Evolutionary conservation across 2,113 vertebrate genomes (phyloP).

Genomic region (Castor canadensis): DNA sequence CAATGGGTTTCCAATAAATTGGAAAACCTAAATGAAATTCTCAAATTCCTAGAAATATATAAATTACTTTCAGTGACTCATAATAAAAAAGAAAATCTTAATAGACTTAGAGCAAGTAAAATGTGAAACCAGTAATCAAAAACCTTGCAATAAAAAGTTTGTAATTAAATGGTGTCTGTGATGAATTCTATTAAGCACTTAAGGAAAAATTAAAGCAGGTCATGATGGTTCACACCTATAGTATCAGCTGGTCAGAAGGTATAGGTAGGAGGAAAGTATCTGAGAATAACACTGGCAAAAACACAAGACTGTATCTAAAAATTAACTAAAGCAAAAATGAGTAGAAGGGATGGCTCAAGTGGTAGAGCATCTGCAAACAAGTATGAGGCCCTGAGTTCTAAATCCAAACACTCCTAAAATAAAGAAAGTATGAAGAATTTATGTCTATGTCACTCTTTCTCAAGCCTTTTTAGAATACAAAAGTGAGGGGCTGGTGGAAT

Average conservation of each 20-base stretch:
- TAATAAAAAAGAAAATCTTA: background rate
- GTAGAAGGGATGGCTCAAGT: too few species aligned
- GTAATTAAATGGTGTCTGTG: background rate
- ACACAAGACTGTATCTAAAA: too few species aligned
- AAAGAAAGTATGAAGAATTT: too few species aligned
- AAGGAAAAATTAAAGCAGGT: background rate
- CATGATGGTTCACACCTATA: too few species aligned
- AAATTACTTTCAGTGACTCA: background rate
- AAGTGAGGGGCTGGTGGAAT: too few species aligned
- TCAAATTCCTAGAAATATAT: background rate
- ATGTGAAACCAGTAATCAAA: background rate
- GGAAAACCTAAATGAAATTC: too few species aligned
- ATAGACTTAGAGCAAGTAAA: background rate
- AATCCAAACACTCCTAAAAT: background rate
- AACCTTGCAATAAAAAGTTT: background rate
- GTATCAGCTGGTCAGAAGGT: too few species aligned
- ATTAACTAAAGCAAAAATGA: too few species aligned
- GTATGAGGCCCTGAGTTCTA: too few species aligned
- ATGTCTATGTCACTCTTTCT: background rate
- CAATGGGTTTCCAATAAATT: background rate
- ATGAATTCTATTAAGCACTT: background rate
- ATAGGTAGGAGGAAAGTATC: too few species aligned
- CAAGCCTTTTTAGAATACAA: background rate
- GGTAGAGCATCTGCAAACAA: too few species aligned
- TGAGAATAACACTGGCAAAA: too few species aligned